Conservation (phyloP, 2,113 vertebrate species). For the Heterochromis multidens region DNA sequence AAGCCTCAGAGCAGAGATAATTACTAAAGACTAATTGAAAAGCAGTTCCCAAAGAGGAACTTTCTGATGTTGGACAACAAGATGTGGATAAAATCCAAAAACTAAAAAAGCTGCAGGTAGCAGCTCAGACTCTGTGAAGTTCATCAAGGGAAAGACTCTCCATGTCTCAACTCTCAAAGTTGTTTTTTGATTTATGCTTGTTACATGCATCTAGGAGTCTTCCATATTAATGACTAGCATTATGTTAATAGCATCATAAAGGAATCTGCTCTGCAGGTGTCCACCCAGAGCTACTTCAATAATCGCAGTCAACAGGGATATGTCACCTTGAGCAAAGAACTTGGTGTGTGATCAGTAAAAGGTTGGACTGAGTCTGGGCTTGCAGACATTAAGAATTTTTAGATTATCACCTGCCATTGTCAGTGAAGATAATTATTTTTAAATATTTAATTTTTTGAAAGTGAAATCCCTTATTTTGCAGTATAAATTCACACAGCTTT, state of each 20-base stretch:
- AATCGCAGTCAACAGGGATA: not conserved
- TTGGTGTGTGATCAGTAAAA: not conserved
- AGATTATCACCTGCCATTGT: fast-evolving
- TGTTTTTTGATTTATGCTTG: slow-evolving; percentile 15
- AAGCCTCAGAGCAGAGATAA: not conserved
- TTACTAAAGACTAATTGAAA: not conserved
- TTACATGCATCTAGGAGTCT: not conserved
- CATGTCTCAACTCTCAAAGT: slow-evolving; percentile 20
- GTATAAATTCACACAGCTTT: not conserved
- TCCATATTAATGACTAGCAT: slow-evolving; percentile 40
- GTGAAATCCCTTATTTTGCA: not conserved
- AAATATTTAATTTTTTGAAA: not conserved
- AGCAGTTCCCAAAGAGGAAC: not conserved
- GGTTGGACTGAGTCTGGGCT: not conserved
- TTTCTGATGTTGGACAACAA: not conserved
- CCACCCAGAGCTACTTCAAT: not conserved
- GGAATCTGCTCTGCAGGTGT: slow-evolving; percentile 23
- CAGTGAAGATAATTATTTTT: not conserved
- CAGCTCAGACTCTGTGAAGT: not conserved
- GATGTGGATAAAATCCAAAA: not conserved
- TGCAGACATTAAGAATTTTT: not conserved
- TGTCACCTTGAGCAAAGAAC: not conserved
- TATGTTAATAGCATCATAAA: slow-evolving; percentile 24
- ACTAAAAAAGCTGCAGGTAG: not conserved
- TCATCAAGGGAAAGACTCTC: not conserved